These are phyloP conservation scores for Cirrhinus mrigala DNA, from an alignment of 2,797 vertebrate genomes.

Conservation along the genomic window DNA sequence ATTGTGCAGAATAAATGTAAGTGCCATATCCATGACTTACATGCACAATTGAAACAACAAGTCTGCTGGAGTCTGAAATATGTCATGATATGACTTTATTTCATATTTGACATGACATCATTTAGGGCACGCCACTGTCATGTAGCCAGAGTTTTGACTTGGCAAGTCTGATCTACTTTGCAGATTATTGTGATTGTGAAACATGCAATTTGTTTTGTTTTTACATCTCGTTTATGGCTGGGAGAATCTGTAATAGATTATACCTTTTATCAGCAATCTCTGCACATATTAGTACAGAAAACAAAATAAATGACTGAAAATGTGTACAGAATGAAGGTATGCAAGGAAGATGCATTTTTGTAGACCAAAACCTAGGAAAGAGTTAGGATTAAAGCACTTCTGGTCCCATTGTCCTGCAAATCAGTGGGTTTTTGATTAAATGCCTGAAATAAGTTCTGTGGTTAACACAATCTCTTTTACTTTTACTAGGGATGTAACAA, in stretches of 20 bases:
- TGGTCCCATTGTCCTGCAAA: neutral
- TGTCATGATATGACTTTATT: neutral
- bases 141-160: neutral
- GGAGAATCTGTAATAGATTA: neutral
- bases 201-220: neutral
- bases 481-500: neutral
- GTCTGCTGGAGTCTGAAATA: neutral
- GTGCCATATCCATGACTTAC: neutral
- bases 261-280: neutral
- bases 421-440: neutral
- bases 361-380: neutral
- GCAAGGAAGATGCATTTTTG: neutral
- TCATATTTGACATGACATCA: neutral
- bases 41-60: neutral
- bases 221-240: neutral
- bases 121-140: neutral
- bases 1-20: constrained; percentile 16
- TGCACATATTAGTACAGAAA: neutral
- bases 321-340: neutral
- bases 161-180: neutral
- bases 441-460: neutral
- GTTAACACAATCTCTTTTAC: neutral
- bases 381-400: neutral
- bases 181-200: neutral
- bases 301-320: neutral